Evolutionary conservation across 2,113 vertebrate species (phyloP), one percentile per base, ranked within the genome.

Genomic region (Gambusia affinis): DNA sequence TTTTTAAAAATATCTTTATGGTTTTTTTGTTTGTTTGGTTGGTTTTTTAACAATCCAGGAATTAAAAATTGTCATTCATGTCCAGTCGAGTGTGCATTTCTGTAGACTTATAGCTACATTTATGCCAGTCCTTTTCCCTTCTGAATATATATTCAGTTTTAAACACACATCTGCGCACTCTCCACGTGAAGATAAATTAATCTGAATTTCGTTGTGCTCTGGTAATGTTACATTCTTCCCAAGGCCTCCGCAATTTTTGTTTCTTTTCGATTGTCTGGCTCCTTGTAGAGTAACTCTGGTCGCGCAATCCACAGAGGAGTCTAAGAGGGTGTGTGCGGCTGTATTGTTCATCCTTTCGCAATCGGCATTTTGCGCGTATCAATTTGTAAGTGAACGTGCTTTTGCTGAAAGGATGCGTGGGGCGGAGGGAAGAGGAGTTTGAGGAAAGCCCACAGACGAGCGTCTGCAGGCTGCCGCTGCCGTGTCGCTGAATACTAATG

Each of bases 401-500:
- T 64, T 78, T 64, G 57, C 60, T 60, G 60, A 10, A 42, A 1
- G 14, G 17, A 31, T 6, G 29, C 14, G 19, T 30, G 57, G 42
- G 65, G 30, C 27, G 33, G 24, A 6, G 29, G 30, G 28, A 10
- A 30, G 33, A 24, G 67, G 63, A 5, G 27, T 72, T 81, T 82
- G 82, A 87, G 83, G 88, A 42, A 89, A 85, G 76, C 81, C 81
- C 78, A 63, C 76, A 60, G 87, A 74, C 51, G 31, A 61, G 60
- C 68, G 81, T 90, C 68, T 81, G 83, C 31, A 79, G 67, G 79
- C 72, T 72, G 75, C 61, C 73, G 73, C 73, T 76, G 85, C 75
- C 83, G 67, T 75, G 76, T 78, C 61, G 78, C 73, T 90, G 91
- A 92, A 94, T 94, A 86, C 88, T 93, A 92, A 94, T 93, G 85